Conservation (phyloP, 53 echinoderm and acorn worm genomes). For the Mesocentrotus franciscanus region DNA sequence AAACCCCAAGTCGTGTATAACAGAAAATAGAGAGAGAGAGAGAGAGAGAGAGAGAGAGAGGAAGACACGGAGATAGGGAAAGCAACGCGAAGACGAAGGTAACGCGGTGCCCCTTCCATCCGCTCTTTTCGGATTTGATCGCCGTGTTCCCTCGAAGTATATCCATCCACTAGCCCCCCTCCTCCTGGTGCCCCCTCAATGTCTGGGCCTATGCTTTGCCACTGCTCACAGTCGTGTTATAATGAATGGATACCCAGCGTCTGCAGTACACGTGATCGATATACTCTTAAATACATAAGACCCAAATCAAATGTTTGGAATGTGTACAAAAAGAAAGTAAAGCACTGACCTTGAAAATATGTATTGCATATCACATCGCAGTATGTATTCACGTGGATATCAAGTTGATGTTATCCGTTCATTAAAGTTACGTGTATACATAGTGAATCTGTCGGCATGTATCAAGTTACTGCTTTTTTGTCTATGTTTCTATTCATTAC, state of each 20-base stretch:
- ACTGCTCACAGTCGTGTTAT: neutral
- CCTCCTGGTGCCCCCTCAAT: neutral
- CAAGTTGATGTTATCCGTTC: neutral
- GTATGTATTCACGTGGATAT: neutral
- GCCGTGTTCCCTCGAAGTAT: no score
- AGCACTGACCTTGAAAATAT: neutral
- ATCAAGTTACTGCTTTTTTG: no score
- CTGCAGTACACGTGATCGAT: neutral
- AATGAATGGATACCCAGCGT: neutral
- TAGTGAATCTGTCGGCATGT: no score
- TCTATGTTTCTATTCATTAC: no score
- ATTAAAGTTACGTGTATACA: neutral
- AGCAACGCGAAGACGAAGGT: no score
- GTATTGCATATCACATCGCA: neutral
- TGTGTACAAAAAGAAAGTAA: neutral
- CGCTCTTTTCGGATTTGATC: no score
- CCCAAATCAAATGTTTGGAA: conserved; percentile 13
- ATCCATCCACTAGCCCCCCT: neutral
- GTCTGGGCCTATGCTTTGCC: neutral
- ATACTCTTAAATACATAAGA: neutral
- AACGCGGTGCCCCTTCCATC: no score
- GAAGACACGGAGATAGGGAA: no score
- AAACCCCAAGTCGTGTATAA: no score
- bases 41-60: no score
- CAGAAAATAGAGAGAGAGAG: no score